phyloP scores from a whole-genome alignment of 2,113 vertebrate species.

The Grammomys surdaster region DNA sequence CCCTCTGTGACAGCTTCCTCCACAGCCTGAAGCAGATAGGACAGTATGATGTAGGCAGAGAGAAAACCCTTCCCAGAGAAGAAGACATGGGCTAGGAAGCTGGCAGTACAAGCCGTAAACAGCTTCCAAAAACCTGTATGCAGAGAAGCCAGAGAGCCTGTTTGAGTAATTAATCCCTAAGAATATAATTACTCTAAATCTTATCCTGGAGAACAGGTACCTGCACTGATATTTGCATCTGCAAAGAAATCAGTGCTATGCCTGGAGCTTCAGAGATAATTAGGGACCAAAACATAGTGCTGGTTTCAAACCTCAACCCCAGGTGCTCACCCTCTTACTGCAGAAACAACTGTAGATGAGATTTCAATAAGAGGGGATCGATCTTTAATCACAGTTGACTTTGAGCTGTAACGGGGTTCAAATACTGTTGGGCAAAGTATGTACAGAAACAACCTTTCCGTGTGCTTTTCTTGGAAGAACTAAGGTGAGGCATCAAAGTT shows the following conservation, averaged over 20 bases:
- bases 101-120: not conserved
- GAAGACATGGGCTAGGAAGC: not conserved
- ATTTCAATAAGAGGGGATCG: not conserved
- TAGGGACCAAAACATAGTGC: not conserved
- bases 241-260: not conserved
- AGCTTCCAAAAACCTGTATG: not conserved
- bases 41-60: accelerated
- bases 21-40: not conserved
- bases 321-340: not conserved
- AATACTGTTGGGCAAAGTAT: not conserved
- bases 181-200: constrained; percentile 58
- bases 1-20: accelerated
- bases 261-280: constrained; percentile 18
- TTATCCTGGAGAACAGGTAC: not conserved
- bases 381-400: not conserved
- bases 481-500: not conserved
- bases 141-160: not conserved
- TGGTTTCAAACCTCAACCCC: not conserved
- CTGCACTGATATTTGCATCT: constrained; percentile 5
- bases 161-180: constrained; percentile 68
- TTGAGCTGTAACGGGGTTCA: not conserved
- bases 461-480: not conserved
- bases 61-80: not conserved
- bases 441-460: not conserved
- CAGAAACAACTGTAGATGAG: not conserved